Conservation (phyloP, 2,113 vertebrate species). For the Willisornis vidua region DNA sequence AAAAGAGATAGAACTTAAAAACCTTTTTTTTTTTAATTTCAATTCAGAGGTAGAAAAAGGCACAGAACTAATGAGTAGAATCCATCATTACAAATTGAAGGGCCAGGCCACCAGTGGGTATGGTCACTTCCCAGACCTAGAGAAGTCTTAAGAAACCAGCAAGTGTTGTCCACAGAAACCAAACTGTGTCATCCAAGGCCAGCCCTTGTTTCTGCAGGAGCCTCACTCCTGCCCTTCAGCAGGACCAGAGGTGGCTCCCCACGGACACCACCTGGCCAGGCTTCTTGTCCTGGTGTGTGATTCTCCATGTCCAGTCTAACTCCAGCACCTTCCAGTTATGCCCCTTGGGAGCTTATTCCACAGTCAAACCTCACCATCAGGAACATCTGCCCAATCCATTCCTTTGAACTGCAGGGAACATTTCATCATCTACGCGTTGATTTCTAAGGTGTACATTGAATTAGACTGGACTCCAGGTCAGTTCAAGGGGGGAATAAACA, state of each 20-base stretch:
- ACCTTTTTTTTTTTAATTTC: not conserved
- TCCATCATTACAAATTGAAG: not conserved
- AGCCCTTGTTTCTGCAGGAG: not conserved
- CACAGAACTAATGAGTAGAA: not conserved
- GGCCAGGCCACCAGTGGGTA: not conserved
- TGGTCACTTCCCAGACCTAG: not conserved
- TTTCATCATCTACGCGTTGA: not conserved
- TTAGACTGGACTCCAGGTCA: not conserved
- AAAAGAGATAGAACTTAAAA: not conserved
- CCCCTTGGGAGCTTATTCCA: not conserved
- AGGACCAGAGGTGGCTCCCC: not conserved
- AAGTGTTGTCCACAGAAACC: not conserved
- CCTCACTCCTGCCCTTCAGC: not conserved
- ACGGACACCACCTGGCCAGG: accelerated
- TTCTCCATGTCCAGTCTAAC: not conserved
- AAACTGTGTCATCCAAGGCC: not conserved
- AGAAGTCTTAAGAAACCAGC: not conserved
- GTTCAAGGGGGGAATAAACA: not conserved
- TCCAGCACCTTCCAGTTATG: not conserved
- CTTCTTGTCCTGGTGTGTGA: not conserved
- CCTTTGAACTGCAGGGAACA: not conserved
- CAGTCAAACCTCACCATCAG: not conserved
- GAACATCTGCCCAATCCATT: not conserved
- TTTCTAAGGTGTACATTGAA: not conserved
- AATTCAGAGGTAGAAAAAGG: not conserved